A percentile compares a stretch with the other conserved stretches of the same genome.
These are phyloP conservation scores for Sinelater perroti DNA, from an alignment of 2,888 invertebrate genomes.

Conservation along the genomic window DNA sequence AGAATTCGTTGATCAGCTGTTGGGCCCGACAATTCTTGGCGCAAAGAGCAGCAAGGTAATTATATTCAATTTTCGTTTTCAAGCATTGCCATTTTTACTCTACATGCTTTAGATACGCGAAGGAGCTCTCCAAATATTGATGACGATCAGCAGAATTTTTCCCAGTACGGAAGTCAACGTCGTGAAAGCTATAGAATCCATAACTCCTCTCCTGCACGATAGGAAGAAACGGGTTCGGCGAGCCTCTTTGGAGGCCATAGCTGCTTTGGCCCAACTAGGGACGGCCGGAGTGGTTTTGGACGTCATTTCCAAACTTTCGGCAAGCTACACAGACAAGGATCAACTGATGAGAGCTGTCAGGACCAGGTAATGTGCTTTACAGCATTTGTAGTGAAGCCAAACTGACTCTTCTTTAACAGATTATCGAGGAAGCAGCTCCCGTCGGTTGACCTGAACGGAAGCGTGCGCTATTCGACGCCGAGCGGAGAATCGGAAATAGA, in stretches of 20 bases:
- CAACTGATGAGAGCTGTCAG: constrained; percentile 75
- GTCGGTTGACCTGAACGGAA: constrained; percentile 73
- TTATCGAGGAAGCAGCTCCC: constrained; percentile 79
- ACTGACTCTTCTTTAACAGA: constrained; percentile 42
- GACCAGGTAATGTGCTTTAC: constrained; percentile 62
- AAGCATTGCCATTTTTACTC: background rate
- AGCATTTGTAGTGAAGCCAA: constrained; percentile 2
- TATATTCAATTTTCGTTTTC: background rate
- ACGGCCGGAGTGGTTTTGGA: constrained; percentile 70
- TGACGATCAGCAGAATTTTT: constrained; percentile 79
- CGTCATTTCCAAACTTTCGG: constrained; percentile 68
- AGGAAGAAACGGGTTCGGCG: constrained; percentile 79
- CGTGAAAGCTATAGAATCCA: constrained; percentile 54
- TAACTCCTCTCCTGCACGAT: constrained; percentile 58
- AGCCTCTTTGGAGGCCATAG: constrained; percentile 81
- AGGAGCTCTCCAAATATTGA: constrained; percentile 78
- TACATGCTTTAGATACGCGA: constrained; percentile 66
- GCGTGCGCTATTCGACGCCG: constrained; percentile 73
- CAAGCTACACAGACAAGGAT: constrained; percentile 66
- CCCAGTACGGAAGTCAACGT: constrained; percentile 75
- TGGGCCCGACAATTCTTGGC: constrained; percentile 44
- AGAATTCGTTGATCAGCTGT: constrained; percentile 44
- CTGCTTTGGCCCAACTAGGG: constrained; percentile 78
- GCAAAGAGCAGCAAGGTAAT: constrained; percentile 51
- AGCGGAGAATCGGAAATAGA: constrained; percentile 74